A percentile compares a stretch with the other conserved stretches of the same genome.
These are phyloP conservation scores for Meloidogyne floridensis DNA, from an alignment of 1,140 invertebrate genomes.

Conservation along the genomic window DNA sequence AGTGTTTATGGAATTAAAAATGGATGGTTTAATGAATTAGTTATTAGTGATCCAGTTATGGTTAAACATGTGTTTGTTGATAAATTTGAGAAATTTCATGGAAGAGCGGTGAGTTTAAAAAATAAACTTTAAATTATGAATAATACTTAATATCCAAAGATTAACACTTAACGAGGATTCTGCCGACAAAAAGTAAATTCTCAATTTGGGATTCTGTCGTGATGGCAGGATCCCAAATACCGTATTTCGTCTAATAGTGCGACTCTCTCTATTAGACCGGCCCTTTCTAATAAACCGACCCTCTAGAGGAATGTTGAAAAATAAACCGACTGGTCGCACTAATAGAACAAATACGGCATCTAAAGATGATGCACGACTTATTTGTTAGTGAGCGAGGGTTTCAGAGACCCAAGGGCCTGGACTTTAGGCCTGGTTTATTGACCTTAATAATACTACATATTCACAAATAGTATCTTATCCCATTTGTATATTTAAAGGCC, in stretches of 20 bases:
- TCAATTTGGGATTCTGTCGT: too few relatives aligned
- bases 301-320: too few relatives aligned
- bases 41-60: conserved; percentile 67
- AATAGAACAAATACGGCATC: too few relatives aligned
- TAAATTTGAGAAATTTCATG: conserved; percentile 68
- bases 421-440: background rate
- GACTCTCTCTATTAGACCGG: too few relatives aligned
- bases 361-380: too few relatives aligned
- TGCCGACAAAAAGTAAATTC: too few relatives aligned
- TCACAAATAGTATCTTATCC: background rate
- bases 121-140: background rate
- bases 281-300: too few relatives aligned
- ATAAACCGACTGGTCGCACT: too few relatives aligned
- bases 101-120: conserved; percentile 49
- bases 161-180: background rate
- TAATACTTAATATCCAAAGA: background rate
- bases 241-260: too few relatives aligned
- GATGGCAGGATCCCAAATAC: too few relatives aligned
- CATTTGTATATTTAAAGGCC: conserved; percentile 30
- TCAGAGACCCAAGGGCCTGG: too few relatives aligned
- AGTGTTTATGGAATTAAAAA: conserved; percentile 66
- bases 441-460: background rate
- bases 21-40: conserved; percentile 65
- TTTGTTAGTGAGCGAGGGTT: too few relatives aligned
- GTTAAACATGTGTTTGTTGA: conserved; percentile 68